A percentile compares a stretch with the other conserved stretches of the same genome.
These are phyloP conservation scores for Rutpela maculata DNA, from an alignment of 2,888 invertebrate genomes.

Conservation along the genomic window DNA sequence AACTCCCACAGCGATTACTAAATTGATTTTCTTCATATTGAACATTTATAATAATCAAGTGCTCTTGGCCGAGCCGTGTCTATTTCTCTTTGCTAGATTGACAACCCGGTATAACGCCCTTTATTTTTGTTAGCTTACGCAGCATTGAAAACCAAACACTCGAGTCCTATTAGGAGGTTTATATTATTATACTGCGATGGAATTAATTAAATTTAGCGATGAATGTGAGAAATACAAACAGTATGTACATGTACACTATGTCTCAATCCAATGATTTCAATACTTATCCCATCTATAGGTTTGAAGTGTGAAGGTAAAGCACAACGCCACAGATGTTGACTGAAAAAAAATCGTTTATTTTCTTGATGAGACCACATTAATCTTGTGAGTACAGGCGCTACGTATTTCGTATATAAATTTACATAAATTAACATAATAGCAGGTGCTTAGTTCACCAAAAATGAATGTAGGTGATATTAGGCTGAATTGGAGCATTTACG, in stretches of 20 bases:
- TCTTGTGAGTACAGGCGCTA: constrained; percentile 37
- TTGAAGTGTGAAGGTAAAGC: constrained; percentile 8
- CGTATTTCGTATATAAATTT: constrained; percentile 30
- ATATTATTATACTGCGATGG: neutral
- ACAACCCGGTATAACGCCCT: neutral
- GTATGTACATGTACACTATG: neutral
- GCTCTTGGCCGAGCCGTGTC: too few relatives aligned
- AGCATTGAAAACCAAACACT: constrained; percentile 4
- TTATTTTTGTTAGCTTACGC: constrained; percentile 3
- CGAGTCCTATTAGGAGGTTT: neutral
- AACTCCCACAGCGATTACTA: too few relatives aligned
- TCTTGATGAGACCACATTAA: constrained; percentile 41
- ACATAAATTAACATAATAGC: constrained; percentile 51
- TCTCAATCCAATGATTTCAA: constrained; percentile 2
- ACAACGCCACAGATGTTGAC: constrained; percentile 25
- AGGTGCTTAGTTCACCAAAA: constrained; percentile 9
- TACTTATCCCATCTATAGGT: neutral
- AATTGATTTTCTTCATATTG: too few relatives aligned
- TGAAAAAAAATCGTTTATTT: constrained; percentile 43
- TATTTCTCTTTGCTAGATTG: too few relatives aligned
- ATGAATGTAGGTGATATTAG: constrained; percentile 7
- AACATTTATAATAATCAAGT: too few relatives aligned
- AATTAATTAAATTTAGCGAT: constrained; percentile 14
- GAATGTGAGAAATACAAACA: constrained; percentile 26
- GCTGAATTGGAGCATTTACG: neutral